phyloP scores from a whole-genome alignment of 2,888 invertebrate genomes.

The Oscheius sp. region DNA sequence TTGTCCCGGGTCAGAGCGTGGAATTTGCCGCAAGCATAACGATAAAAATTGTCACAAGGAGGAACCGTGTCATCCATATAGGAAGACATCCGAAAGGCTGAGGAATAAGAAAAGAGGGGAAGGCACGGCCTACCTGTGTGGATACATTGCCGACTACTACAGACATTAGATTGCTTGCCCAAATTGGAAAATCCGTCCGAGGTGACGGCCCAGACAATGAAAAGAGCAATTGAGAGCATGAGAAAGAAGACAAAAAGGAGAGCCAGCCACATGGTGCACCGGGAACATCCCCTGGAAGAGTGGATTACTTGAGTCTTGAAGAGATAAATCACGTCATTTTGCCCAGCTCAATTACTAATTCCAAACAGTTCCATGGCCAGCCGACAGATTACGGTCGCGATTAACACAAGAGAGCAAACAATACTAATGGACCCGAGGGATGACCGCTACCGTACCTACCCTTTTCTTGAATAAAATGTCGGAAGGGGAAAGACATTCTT shows the following conservation, averaged over 20 bases:
- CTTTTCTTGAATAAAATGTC: slow-evolving; percentile 42
- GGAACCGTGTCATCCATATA: slow-evolving; percentile 53
- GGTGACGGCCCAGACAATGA: slow-evolving; percentile 59
- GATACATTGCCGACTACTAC: slow-evolving; percentile 55
- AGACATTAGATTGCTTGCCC: slow-evolving; percentile 49
- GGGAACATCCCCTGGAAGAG: slow-evolving; percentile 49
- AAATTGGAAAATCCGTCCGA: slow-evolving; percentile 54
- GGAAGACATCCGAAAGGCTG: slow-evolving; percentile 55
- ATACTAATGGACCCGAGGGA: slow-evolving; percentile 31
- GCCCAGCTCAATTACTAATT: slow-evolving; percentile 6
- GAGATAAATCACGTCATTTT: not conserved
- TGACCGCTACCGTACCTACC: slow-evolving; percentile 26
- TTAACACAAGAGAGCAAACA: slow-evolving; percentile 37
- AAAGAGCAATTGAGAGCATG: slow-evolving; percentile 49
- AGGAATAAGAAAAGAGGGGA: slow-evolving; percentile 30
- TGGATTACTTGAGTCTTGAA: not conserved
- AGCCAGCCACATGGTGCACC: slow-evolving; percentile 49
- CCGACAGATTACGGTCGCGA: slow-evolving; percentile 36
- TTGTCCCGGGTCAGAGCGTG: slow-evolving; percentile 46
- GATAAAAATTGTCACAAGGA: slow-evolving; percentile 62
- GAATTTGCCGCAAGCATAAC: slow-evolving; percentile 53
- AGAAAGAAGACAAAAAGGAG: slow-evolving; percentile 50
- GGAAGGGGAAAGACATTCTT: slow-evolving; percentile 48
- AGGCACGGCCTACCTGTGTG: slow-evolving; percentile 46
- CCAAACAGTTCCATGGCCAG: slow-evolving; percentile 29